A percentile compares a stretch with the other conserved stretches of the same genome.
phyloP scores from a whole-genome alignment of 2,797 vertebrate genomes.

The Botia kubotai region DNA sequence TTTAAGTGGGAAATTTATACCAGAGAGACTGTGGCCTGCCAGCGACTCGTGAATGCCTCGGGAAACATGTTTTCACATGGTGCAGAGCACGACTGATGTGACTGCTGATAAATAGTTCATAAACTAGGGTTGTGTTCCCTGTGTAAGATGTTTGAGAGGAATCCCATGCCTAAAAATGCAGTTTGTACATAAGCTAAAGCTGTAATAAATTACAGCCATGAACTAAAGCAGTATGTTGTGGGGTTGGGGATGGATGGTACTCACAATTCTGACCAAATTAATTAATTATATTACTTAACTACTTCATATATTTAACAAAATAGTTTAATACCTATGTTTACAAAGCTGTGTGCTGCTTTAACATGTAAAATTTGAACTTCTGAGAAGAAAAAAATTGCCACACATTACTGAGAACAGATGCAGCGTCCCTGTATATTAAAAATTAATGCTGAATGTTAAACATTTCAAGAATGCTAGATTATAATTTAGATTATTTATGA shows the following conservation, averaged over 20 bases:
- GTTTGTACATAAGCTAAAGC: slow-evolving; percentile 22
- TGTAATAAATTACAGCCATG: background rate
- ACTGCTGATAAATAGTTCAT: slow-evolving; percentile 86
- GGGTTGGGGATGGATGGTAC: background rate
- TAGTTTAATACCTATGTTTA: background rate
- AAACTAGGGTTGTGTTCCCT: slow-evolving; percentile 74
- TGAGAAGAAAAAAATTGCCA: background rate
- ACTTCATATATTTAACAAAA: background rate
- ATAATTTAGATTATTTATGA: slow-evolving; percentile 33
- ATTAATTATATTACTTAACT: slow-evolving; percentile 4
- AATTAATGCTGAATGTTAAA: slow-evolving; percentile 27
- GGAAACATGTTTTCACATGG: slow-evolving; percentile 81
- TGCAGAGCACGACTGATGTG: slow-evolving; percentile 81
- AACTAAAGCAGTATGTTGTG: slow-evolving; percentile 10
- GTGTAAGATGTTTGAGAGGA: slow-evolving; percentile 44
- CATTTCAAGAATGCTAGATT: slow-evolving; percentile 28
- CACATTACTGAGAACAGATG: slow-evolving; percentile 35
- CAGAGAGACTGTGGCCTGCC: slow-evolving; percentile 77
- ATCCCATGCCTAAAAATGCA: slow-evolving; percentile 54
- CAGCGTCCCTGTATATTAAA: slow-evolving; percentile 25
- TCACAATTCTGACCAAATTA: background rate
- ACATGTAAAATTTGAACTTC: background rate
- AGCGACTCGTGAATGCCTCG: slow-evolving; percentile 72
- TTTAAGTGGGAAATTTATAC: slow-evolving; percentile 89
- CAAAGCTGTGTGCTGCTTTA: background rate